A percentile compares a stretch with the other conserved stretches of the same genome.
Evolutionary conservation across 1,140 invertebrate genomes (phyloP).

Genomic region (Ganaspis sp.): DNA sequence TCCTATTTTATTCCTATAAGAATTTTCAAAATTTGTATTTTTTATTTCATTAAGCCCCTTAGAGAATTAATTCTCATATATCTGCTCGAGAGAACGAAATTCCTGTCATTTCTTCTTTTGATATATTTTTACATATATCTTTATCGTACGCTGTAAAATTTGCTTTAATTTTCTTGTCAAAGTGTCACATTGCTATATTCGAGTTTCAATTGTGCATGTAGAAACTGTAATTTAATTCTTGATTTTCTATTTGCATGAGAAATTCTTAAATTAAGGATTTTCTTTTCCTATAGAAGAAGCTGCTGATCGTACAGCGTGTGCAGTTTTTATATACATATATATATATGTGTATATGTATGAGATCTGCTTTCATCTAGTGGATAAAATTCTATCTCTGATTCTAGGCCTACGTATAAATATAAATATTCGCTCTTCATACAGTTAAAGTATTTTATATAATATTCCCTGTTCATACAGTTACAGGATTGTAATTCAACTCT

Average conservation of each 20-base stretch:
- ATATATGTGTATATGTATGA: neutral
- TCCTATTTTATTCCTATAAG: too few relatives aligned
- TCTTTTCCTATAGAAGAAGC: conserved; percentile 4
- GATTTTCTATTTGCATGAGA: conserved; percentile 15
- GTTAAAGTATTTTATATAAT: neutral
- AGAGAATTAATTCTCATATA: too few relatives aligned
- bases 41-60: too few relatives aligned
- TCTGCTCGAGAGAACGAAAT: neutral
- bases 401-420: conserved; percentile 21
- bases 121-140: neutral
- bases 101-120: neutral
- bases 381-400: conserved; percentile 23
- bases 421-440: neutral
- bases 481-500: neutral
- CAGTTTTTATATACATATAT: neutral
- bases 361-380: neutral
- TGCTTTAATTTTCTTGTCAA: neutral
- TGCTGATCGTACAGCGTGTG: neutral
- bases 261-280: conserved; percentile 11
- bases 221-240: conserved; percentile 17
- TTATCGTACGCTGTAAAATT: neutral
- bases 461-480: too few relatives aligned
- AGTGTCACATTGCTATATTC: neutral
- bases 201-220: conserved; percentile 13
- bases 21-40: too few relatives aligned